Base-by-base conservation (phyloP, 2,888 invertebrate genomes). In the Octonoba sinensis region DNA sequence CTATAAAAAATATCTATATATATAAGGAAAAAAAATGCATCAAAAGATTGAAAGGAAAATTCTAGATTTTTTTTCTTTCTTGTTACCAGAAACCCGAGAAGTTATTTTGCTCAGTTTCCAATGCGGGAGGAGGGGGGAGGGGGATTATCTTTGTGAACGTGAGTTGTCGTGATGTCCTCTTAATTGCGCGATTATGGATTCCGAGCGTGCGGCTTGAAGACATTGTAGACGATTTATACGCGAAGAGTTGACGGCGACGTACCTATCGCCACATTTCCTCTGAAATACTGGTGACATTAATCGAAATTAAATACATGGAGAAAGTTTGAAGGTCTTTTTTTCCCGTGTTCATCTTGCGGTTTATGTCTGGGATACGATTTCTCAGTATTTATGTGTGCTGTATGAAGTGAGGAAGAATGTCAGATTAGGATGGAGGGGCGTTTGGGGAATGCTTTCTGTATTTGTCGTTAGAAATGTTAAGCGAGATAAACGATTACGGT, bases 111-210 rank as follows among this genome's bases (percentile, higher is more conserved):
- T 36, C 36, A 36, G 36, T 24, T 27, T n/a, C 16, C 44, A n/a
- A 44, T 46, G 59, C 24, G 18, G 27, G 51, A 24, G 66, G 51
- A 24, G 49, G n/a, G 22, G 27, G 49, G 22, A 22, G 49, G 27
- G 51, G 24, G 51, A 12, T 51, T 47, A 54, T 20, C 49, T 18
- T 59, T 70, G 36, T 36, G 36, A 36, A 36, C 36, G 36, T 36
- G 36, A 36, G 36, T 36, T 36, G 36, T 36, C 36, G 36, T 36
- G 36, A 36, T 36, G 36, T 36, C 36, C 57, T 49, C 69, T 81
- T 81, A 81, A 81, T 81, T 81, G 79, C 73, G 22, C 20, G 62
- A 69, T 81, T 81, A 73, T 69, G 79, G 62, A 81, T 81, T 73
- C 79, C 67, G 54, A 64, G 54, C 73, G 73, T 72, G 77, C 62